Base-by-base conservation (phyloP, 2,113 vertebrate species). In the Struthidea cinerea region DNA sequence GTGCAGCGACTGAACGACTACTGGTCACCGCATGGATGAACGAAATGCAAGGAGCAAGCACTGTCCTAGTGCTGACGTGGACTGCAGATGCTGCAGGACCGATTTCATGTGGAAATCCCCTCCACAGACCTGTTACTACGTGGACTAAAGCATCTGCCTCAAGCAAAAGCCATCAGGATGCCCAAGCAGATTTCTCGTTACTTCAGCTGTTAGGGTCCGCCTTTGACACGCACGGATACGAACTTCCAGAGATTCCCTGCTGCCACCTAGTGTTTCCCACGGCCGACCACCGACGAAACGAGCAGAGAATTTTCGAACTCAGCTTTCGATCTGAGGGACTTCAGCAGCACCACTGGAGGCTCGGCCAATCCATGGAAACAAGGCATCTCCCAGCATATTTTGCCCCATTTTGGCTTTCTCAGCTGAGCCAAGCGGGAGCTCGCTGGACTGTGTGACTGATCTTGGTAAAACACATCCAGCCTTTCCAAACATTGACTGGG, bases 191-290 rank as follows among this genome's bases (percentile, higher is more conserved):
- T 35, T 77, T 22, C 46, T 57, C 52, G 6, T 44, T 11, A 39
- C 27, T 56, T 28, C 30, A 13, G 68, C 68, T 13, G 42, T 3
- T 42, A 11, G 33, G n/a, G 26, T 46, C 59, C 1, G 22, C 71
- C 7, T 52, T 32, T 35, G 76, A 67, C 42, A 7, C 0, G 27
- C 10, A 32, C 1, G 9, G 26, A 33, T 12, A 11, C 1, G 18
- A 26, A 63, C 68, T 96, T 78, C n/a, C 78, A 84, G 83, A 92
- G 86, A 94, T 84, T 96, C 69, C 84, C 23, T 90, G 83, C 97
- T 98, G 95, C 97, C 97, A 96, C 71, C 98, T 98, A 41, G 94
- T 90, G 98, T 46, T 94, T 5, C 23, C 46, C 30, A 64, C 4
- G 9, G 56, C 52, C 0, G 1, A 16, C 10, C 78, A 35, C 41